These are phyloP conservation scores for Enteromius argenteus DNA, from an alignment of 2,797 vertebrate species.

Conservation along the genomic window DNA sequence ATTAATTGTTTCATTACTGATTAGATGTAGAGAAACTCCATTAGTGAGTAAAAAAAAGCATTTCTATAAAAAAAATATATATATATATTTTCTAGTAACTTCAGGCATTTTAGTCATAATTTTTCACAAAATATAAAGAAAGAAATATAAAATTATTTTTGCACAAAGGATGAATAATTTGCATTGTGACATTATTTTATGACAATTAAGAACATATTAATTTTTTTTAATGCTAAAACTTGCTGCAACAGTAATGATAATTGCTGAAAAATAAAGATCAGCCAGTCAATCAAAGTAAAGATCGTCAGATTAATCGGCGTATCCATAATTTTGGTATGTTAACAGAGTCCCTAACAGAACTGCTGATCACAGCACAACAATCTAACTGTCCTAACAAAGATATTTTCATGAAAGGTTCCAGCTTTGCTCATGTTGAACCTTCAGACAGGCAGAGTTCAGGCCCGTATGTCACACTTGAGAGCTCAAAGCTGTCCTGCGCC, in stretches of 20 bases:
- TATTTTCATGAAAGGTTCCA: slow-evolving; percentile 27
- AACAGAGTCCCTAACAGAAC: not conserved
- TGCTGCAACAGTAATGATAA: not conserved
- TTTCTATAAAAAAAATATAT: not conserved
- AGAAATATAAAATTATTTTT: not conserved
- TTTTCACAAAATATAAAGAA: not conserved
- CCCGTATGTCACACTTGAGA: slow-evolving; percentile 46
- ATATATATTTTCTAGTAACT: not conserved
- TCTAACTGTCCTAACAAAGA: slow-evolving; percentile 36
- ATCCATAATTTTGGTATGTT: not conserved
- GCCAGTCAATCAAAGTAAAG: not conserved
- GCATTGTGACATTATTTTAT: not conserved
- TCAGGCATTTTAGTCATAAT: not conserved
- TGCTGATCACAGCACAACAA: slow-evolving; percentile 19
- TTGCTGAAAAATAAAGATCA: not conserved
- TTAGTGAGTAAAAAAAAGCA: not conserved
- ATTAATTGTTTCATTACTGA: not conserved
- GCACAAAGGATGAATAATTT: not conserved
- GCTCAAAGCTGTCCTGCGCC: slow-evolving; percentile 41
- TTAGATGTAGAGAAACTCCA: not conserved
- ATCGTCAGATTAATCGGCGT: not conserved
- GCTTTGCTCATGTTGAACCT: slow-evolving; percentile 12
- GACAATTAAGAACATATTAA: not conserved
- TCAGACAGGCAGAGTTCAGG: slow-evolving; percentile 6
- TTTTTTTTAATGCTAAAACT: not conserved